These are phyloP conservation scores for Basileuterus tristriatus DNA, from an alignment of 2,797 vertebrate species.

Conservation along the genomic window DNA sequence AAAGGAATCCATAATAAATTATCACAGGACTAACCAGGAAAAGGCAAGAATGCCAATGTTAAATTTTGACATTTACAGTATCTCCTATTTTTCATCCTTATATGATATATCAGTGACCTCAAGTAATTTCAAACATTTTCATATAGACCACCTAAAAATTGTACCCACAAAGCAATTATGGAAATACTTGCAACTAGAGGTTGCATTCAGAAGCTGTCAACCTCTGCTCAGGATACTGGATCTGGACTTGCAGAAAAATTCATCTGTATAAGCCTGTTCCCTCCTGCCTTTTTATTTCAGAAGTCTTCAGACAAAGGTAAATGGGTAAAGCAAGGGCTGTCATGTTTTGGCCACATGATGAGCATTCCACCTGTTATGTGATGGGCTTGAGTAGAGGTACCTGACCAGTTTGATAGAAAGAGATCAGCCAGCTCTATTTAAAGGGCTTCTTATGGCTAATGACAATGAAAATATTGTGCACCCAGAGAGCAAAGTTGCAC, in stretches of 20 bases:
- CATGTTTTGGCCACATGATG: accelerated
- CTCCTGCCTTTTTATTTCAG: neutral
- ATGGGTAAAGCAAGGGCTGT: accelerated
- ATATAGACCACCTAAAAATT: neutral
- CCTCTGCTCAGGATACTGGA: neutral
- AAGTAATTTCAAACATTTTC: neutral
- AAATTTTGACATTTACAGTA: neutral
- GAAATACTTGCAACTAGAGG: neutral
- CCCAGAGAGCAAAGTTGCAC: neutral
- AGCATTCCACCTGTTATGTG: accelerated
- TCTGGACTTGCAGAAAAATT: neutral
- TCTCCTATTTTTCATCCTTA: neutral
- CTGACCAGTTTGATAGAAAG: neutral
- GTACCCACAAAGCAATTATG: neutral
- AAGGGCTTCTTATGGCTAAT: neutral
- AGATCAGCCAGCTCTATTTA: neutral
- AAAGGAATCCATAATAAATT: neutral
- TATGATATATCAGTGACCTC: neutral
- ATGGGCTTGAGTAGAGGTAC: neutral
- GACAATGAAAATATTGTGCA: neutral
- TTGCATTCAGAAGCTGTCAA: neutral
- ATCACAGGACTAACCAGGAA: neutral
- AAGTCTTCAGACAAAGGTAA: neutral
- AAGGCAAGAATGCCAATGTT: neutral
- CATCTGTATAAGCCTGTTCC: neutral